Evolutionary conservation across 2,888 invertebrate genomes (phyloP).

Genomic region (Acrobeloides nanus): DNA sequence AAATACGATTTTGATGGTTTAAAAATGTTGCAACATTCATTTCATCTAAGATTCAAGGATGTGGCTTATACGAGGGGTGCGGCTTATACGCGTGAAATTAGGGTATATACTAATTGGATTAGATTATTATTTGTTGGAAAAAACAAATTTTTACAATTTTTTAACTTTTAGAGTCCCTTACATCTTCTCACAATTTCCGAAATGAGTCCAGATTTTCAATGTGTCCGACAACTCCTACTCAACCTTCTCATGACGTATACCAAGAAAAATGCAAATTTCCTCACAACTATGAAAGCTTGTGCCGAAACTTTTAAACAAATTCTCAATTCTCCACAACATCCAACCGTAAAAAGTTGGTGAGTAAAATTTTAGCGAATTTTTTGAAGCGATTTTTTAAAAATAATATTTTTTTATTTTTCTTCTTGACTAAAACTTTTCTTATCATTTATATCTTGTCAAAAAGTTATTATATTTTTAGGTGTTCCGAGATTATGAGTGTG

Average conservation of each 20-base stretch:
- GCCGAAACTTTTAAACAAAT: slow-evolving; percentile 48
- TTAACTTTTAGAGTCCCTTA: slow-evolving; percentile 33
- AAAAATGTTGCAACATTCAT: too few species aligned
- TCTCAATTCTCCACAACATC: slow-evolving; percentile 51
- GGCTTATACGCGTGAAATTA: too few species aligned
- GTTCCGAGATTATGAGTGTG: slow-evolving; percentile 48
- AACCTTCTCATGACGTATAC: slow-evolving; percentile 46
- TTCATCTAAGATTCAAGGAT: too few species aligned
- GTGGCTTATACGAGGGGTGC: too few species aligned
- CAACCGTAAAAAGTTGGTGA: slow-evolving; percentile 46
- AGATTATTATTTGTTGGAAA: too few species aligned
- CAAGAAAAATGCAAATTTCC: slow-evolving; percentile 36
- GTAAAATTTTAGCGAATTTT: slow-evolving; percentile 3
- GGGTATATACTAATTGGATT: too few species aligned
- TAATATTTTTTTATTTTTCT: too few species aligned
- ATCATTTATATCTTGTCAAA: neutral
- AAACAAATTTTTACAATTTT: neutral
- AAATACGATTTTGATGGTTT: too few species aligned
- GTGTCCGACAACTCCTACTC: slow-evolving; percentile 48
- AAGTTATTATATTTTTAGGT: slow-evolving; percentile 24
- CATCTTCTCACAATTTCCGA: slow-evolving; percentile 46
- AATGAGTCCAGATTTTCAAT: slow-evolving; percentile 53
- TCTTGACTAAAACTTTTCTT: neutral
- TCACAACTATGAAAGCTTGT: slow-evolving; percentile 42
- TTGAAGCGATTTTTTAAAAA: too few species aligned